Evolutionary conservation across 2,113 vertebrate genomes (phyloP), one percentile per base, ranked within the genome.

Genomic region (Ammospiza nelsoni): DNA sequence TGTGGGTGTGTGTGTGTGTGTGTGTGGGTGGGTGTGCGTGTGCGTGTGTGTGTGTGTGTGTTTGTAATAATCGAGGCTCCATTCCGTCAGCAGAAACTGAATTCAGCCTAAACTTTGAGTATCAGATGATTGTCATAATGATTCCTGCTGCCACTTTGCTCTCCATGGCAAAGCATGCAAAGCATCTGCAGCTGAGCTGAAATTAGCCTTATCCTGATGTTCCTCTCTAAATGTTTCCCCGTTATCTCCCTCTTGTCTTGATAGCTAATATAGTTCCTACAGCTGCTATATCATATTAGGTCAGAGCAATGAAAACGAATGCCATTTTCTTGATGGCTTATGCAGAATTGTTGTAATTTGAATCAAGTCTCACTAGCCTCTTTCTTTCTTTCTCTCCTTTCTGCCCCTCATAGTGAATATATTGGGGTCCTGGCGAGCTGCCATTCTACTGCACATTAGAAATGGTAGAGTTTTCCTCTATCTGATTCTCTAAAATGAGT

Each of bases 401-500:
- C 96, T 92, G 68, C 63, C 95, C 96, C 96, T 96, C 92, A 81
- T 94, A 96, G 92, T 79, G 96, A 98, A 97, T 98, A 96, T 96
- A 97, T 90, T 84, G 97, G 95, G 96, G 96, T 94, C 95, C 97
- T 98, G 98, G 98, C 97, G 14, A 96, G 94, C 97, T 98, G 98
- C 98, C 98, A 98, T 98, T 98, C 98, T 98, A 98, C 98, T 97
- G 96, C 97, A 98, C 98, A 98, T 98, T 98, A 98, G 98, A 97
- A 98, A 98, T 98, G 97, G 98, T 98, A 97, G 97, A 96, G 97
- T 98, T 98, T 98, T 98, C 97, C 96, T 98, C 98, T 98, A 98
- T 98, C 98, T 98, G 98, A 98, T 98, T 98, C 98, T 98, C 97
- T 98, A 98, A 98, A 98, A 98, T 98, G 98, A 98, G 98, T 98